Base-by-base conservation (phyloP, 1,140 invertebrate genomes). In the Drosophila busckii region DNA sequence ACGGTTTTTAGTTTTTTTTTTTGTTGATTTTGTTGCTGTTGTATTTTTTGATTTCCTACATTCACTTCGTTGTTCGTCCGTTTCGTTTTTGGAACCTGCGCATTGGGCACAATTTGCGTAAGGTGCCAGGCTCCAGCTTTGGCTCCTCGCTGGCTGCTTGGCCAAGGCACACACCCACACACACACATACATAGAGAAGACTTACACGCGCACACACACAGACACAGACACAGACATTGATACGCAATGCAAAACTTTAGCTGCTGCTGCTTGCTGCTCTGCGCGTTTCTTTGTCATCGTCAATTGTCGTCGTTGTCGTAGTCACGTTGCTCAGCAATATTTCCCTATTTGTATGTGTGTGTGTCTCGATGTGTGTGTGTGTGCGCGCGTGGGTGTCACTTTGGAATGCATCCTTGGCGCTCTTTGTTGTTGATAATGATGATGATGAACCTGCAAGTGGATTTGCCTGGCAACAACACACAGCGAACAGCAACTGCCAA, bases 201-300 rank as follows among this genome's bases (percentile, higher is more conserved):
- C 23, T 10, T 13, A 3, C 26, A 20, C n/a, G 5, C 32, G 10
- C 22, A 37, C 34, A 37, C 17, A n/a, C 42, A 13, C 42, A 9
- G 17, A 3, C 20, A 7, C 23, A 25, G 9, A 15, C 6, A 44
- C 16, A 31, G 16, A 20, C 4, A 45, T 13, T 52, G 73, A 78
- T 80, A 50, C 73, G 56, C 68, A 78, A 64, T 73, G 70, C 63
- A 38, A 73, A 62, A 37, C 41, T 48, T 54, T 60, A 32, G 25
- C 35, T 9, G 17, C n/a, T 2, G 35, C 17, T 23, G 7, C 34
- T 49, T 46, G 67, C 67, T 66, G 58, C 73, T n/a, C n/a, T 55
- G 63, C 63, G 71, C 71, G 73, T 67, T 78, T 69, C 71, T 71
- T 76, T 80, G 73, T 80, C 63, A 76, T 80, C 71, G 55, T 52